Evolutionary conservation across 1,140 invertebrate genomes (phyloP), one percentile per base, ranked within the genome.

Genomic region (Berghia stephanieae): DNA sequence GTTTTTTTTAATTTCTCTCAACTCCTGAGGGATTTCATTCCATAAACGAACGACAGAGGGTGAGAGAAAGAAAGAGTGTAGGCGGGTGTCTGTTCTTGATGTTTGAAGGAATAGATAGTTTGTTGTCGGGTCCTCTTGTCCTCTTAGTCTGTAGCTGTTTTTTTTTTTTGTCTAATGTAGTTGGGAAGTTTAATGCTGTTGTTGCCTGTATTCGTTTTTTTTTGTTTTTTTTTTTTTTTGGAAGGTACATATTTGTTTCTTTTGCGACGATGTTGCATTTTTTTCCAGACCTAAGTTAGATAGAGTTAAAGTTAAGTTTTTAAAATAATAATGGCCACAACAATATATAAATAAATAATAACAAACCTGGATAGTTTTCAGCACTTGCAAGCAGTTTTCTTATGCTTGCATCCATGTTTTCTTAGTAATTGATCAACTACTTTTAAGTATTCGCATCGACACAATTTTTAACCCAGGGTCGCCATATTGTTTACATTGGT

Each of bases 301-400:
- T 42, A 27, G n/a, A 21, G 27, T 13, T 69, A 36, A 38, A 31
- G n/a, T 24, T 18, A 49, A 72, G 66, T 31, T 13, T 10, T 6
- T 6, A 10, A 13, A 13, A 6, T 10, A 16, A 5, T 38, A 4
- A 68, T 38, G 5, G 40, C 6, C 6, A 36, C 16, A 10, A 69
- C 13, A 3, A 49, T 13, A 49, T n/a, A 49, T 13, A n/a, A 49
- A 49, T n/a, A 49, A 49, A 49, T 13, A 13, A n/a, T n/a, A n/a
- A 49, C n/a, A 49, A n/a, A 71, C 69, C 69, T 71, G 69, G 16
- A 71, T 43, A 71, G 6, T 71, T 71, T 34, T 71, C 69, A 71
- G 69, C 69, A 3, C 34, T 49, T 44, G 24, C 6, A n/a, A 71
- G 44, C 5, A 71, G 34, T 36, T 71, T 71, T 31, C 69, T 2